Base-by-base conservation (phyloP, 2,113 vertebrate species). In the Mastomys natalensis region DNA sequence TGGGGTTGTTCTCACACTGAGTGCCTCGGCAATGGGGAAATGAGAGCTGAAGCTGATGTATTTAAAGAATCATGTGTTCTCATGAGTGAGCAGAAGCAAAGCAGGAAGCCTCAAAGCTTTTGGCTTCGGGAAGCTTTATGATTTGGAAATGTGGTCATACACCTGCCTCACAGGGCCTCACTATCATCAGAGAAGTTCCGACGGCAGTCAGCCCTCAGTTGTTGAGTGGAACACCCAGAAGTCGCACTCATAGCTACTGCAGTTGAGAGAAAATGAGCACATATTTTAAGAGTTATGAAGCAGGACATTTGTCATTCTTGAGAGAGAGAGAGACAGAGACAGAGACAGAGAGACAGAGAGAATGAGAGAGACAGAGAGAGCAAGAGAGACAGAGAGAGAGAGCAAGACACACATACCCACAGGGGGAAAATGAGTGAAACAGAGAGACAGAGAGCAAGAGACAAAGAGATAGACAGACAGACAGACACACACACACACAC, bases 141-240 rank as follows among this genome's bases (percentile, higher is more conserved):
- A 70, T 72, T 34, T 77, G 66, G 48, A 93, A 85, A 40, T 31
- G 16, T 43, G 64, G 1, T 34, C 40, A 29, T 64, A 8, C 2
- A 7, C 34, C 51, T 58, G 9, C 37, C n/a, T 89, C 51, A 13
- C 0, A 12, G 43, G 9, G 40, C 26, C 26, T 78, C 16, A 37
- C 72, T 29, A 0, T 3, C 2, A 45, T 17, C 11, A 40, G 77
- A 68, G 7, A 76, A 16, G 62, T 48, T 0, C 3, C 11, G 40
- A 34, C 9, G 22, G 1, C 1, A 17, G 15, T 37, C 40, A 70
- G 1, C 16, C 73, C 80, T 66, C 21, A 91, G 22, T 43, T 7
- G 9, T 0, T 12, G 45, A 0, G 0, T 16, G 4, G 12, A 13
- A 7, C 19, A 58, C n/a, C n/a, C 29, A 16, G 48, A 43, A 73